Evolutionary conservation across 2,888 invertebrate genomes (phyloP).

Genomic region (Anoplius nigerrimus): DNA sequence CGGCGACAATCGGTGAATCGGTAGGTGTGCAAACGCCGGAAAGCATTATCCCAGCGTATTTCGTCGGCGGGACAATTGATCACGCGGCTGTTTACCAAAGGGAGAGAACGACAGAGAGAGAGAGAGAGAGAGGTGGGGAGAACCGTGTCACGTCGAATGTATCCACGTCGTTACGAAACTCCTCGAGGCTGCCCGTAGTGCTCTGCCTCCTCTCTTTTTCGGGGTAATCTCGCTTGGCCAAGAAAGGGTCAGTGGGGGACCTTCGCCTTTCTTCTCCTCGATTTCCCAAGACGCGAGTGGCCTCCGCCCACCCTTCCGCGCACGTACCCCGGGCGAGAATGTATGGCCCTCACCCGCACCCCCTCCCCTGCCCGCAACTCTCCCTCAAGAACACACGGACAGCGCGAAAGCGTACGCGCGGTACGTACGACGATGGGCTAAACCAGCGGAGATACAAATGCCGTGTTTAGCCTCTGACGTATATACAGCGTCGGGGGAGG

Average conservation of each 20-base stretch:
- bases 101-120: too few species aligned
- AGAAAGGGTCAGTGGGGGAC: conserved; percentile 20
- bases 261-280: conserved; percentile 25
- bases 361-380: too few species aligned
- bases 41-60: not conserved
- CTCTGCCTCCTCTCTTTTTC: not conserved
- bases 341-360: not conserved
- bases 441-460: conserved; percentile 38
- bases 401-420: not conserved
- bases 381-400: not conserved
- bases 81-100: not conserved
- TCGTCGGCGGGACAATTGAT: not conserved
- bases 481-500: conserved; percentile 10
- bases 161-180: not conserved
- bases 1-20: too few species aligned
- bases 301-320: conserved; percentile 7
- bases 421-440: conserved; percentile 16
- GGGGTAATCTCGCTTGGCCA: conserved; percentile 22
- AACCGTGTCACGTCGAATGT: too few species aligned
- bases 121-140: too few species aligned
- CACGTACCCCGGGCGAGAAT: too few species aligned
- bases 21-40: not conserved
- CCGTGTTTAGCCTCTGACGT: conserved; percentile 32
- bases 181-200: not conserved
- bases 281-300: conserved; percentile 43